phyloP scores from a whole-genome alignment of 2,797 vertebrate genomes.

The Crenuchus spilurus region DNA sequence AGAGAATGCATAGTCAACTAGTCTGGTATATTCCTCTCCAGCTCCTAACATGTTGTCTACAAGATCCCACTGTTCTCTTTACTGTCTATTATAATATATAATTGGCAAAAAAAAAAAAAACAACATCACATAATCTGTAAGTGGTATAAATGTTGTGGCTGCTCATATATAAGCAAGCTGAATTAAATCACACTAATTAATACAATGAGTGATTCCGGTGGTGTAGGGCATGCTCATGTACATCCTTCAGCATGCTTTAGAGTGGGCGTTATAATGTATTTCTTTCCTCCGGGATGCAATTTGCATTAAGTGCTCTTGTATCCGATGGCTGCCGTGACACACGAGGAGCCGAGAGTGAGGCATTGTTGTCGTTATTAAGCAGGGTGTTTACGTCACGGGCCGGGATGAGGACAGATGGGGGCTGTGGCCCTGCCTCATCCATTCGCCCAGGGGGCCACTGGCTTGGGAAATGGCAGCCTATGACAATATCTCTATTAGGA shows the following conservation, averaged over 20 bases:
- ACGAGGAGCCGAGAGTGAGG: slow-evolving; percentile 14
- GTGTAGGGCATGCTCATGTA: not conserved
- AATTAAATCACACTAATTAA: not conserved
- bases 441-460: slow-evolving; percentile 56
- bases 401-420: slow-evolving; percentile 62
- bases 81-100: too few species aligned
- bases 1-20: too few species aligned
- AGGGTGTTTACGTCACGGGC: slow-evolving; percentile 56
- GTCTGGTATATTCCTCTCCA: too few species aligned
- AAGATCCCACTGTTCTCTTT: too few species aligned
- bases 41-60: too few species aligned
- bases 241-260: not conserved
- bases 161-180: not conserved
- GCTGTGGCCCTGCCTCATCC: slow-evolving; percentile 55
- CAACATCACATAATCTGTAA: too few species aligned
- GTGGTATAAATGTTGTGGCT: too few species aligned
- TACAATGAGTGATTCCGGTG: not conserved
- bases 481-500: slow-evolving; percentile 76
- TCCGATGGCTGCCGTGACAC: not conserved
- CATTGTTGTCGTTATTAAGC: slow-evolving; percentile 42
- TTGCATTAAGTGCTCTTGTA: slow-evolving; percentile 1
- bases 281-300: not conserved
- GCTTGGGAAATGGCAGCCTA: slow-evolving; percentile 62
- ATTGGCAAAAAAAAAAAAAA: too few species aligned
- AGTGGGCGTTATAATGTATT: not conserved